These are phyloP conservation scores for Hippocampus mohnikei DNA, from an alignment of 2,113 vertebrate species.

Conservation along the genomic window DNA sequence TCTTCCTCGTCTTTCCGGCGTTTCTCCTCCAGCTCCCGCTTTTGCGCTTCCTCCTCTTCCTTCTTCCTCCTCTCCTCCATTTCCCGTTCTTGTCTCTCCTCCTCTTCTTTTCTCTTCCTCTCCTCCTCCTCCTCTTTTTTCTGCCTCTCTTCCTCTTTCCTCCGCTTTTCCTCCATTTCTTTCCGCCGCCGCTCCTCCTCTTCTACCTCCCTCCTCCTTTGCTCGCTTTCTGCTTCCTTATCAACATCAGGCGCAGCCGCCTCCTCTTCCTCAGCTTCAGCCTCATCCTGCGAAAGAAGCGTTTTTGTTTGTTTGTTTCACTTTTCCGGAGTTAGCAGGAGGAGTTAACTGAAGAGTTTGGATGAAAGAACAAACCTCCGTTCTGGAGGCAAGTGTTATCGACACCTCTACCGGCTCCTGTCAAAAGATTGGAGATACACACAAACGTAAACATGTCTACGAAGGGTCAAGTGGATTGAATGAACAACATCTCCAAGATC, in stretches of 20 bases:
- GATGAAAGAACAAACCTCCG: slow-evolving; percentile 25
- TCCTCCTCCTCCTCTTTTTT: slow-evolving; percentile 21
- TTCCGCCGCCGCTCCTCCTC: slow-evolving; percentile 30
- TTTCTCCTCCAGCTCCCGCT: slow-evolving; percentile 13
- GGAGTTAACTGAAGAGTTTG: neutral
- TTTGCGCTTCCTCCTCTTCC: slow-evolving; percentile 40
- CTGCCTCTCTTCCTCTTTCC: slow-evolving; percentile 23
- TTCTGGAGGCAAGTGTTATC: slow-evolving; percentile 8
- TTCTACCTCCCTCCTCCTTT: slow-evolving; percentile 17
- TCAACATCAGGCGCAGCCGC: slow-evolving; percentile 21
- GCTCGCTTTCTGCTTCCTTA: slow-evolving; percentile 41
- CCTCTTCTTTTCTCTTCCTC: slow-evolving; percentile 26
- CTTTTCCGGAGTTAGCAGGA: neutral
- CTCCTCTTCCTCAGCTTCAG: slow-evolving; percentile 32
- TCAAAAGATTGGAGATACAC: slow-evolving; percentile 1
- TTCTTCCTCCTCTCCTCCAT: slow-evolving; percentile 27
- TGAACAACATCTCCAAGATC: too few relatives aligned
- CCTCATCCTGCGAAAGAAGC: slow-evolving; percentile 51
- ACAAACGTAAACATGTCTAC: too few relatives aligned
- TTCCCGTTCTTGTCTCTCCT: slow-evolving; percentile 14
- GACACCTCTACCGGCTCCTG: slow-evolving; percentile 42
- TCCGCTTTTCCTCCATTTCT: slow-evolving; percentile 27
- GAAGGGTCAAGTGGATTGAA: too few relatives aligned
- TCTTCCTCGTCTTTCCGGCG: slow-evolving; percentile 12
- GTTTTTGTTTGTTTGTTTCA: neutral